Evolutionary conservation across 2,888 invertebrate genomes (phyloP).

Genomic region (Ochropacha duplaris): DNA sequence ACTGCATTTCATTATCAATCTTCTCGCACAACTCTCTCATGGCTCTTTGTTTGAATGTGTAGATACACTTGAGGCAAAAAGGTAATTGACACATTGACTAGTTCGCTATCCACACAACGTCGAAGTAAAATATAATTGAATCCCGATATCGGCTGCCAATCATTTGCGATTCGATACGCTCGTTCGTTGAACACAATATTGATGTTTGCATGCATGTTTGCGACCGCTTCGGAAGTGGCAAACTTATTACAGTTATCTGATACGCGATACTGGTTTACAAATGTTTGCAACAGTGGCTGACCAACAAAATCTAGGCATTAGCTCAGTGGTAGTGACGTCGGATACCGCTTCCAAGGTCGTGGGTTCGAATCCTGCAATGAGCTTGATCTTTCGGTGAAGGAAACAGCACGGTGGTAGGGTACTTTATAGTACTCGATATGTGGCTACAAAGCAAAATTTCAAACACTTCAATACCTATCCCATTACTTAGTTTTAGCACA

Average conservation of each 20-base stretch:
- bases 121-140: conserved; percentile 23
- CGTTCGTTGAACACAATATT: conserved; percentile 17
- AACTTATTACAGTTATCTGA: conserved; percentile 27
- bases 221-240: conserved; percentile 31
- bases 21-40: too few species aligned
- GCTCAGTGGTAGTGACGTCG: too few species aligned
- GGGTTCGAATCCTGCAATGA: too few species aligned
- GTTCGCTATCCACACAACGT: neutral
- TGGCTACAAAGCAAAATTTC: too few species aligned
- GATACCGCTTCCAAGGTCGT: too few species aligned
- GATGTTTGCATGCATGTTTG: conserved; percentile 22
- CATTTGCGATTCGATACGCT: conserved; percentile 33
- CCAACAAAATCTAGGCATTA: too few species aligned
- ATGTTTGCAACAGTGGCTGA: neutral
- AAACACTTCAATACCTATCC: too few species aligned
- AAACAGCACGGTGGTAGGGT: too few species aligned
- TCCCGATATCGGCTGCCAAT: conserved; percentile 35
- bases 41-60: neutral
- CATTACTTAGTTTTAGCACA: too few species aligned
- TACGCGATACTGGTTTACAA: conserved; percentile 18
- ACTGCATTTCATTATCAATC: too few species aligned
- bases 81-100: neutral
- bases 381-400: too few species aligned
- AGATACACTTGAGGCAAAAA: neutral
- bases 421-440: too few species aligned